phyloP scores from a whole-genome alignment of 1,140 invertebrate species.

The Stratiolaelaps scimitus region DNA sequence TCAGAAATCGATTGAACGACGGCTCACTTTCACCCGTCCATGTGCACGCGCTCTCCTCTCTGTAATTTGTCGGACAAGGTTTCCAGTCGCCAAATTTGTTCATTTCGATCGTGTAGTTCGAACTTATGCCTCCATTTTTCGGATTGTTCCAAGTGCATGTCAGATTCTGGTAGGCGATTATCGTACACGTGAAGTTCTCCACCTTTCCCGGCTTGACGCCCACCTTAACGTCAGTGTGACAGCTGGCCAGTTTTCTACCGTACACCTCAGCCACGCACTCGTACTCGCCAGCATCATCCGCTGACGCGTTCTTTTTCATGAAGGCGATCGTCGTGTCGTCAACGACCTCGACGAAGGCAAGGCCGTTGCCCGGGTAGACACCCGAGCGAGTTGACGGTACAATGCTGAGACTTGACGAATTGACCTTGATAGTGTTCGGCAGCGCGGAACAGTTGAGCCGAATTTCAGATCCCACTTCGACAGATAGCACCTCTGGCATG shows the following conservation, averaged over 20 bases:
- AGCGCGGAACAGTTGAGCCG: no score
- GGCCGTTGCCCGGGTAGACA: no score
- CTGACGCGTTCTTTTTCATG: constrained; percentile 2
- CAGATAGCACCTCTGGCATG: no score
- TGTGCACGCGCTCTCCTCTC: neutral
- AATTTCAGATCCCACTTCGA: no score
- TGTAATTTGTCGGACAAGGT: neutral
- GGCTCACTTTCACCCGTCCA: neutral
- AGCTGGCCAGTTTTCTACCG: neutral
- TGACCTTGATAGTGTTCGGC: no score
- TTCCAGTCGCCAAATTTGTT: neutral
- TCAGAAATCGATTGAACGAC: neutral
- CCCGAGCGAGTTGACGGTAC: no score
- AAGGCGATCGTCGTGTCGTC: constrained; percentile 5
- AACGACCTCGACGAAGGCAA: constrained; percentile 9
- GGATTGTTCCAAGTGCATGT: constrained; percentile 4
- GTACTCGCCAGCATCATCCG: neutral
- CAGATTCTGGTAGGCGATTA: neutral
- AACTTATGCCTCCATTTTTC: neutral
- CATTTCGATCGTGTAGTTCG: neutral
- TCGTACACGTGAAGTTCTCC: neutral
- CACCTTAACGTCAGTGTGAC: neutral
- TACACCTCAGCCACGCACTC: neutral
- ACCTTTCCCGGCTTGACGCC: neutral
- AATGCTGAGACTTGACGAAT: no score